These are phyloP conservation scores for Dichetophora obliterata DNA, from an alignment of 2,888 invertebrate species.

Conservation along the genomic window DNA sequence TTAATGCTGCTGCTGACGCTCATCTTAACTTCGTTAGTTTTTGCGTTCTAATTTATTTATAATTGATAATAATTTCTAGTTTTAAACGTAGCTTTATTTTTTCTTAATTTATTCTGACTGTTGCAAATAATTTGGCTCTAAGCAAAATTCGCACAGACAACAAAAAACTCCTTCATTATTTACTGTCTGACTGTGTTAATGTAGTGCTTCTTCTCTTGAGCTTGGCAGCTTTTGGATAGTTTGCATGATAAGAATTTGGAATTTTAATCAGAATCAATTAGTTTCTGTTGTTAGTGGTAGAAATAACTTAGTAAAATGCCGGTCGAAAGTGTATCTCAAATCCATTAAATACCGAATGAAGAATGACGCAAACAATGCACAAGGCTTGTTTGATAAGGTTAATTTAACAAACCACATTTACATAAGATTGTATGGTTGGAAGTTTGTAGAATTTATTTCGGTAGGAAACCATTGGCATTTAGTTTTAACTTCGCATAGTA, in stretches of 20 bases:
- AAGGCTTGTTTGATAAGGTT: constrained; percentile 67
- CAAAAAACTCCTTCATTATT: background rate
- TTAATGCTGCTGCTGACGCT: background rate
- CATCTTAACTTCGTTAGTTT: too few species aligned
- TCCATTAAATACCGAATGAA: constrained; percentile 82
- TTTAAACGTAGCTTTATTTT: background rate
- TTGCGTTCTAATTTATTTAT: too few species aligned
- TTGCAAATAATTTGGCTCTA: too few species aligned
- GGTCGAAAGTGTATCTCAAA: constrained; percentile 80
- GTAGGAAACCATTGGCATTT: too few species aligned
- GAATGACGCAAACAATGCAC: constrained; percentile 75
- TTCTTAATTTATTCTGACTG: background rate
- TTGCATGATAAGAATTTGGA: constrained; percentile 58
- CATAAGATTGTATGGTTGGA: too few species aligned
- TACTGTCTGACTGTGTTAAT: background rate
- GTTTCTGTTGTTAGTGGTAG: constrained; percentile 78
- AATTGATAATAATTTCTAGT: too few species aligned
- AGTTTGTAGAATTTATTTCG: too few species aligned
- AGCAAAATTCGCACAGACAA: too few species aligned
- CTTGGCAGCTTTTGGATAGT: constrained; percentile 72
- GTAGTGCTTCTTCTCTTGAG: constrained; percentile 68
- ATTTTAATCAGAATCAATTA: constrained; percentile 80
- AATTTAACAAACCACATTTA: too few species aligned
- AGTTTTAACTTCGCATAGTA: too few species aligned
- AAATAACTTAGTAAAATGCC: constrained; percentile 78